phyloP scores from a whole-genome alignment of 1,140 invertebrate species.

The Formica exsecta region DNA sequence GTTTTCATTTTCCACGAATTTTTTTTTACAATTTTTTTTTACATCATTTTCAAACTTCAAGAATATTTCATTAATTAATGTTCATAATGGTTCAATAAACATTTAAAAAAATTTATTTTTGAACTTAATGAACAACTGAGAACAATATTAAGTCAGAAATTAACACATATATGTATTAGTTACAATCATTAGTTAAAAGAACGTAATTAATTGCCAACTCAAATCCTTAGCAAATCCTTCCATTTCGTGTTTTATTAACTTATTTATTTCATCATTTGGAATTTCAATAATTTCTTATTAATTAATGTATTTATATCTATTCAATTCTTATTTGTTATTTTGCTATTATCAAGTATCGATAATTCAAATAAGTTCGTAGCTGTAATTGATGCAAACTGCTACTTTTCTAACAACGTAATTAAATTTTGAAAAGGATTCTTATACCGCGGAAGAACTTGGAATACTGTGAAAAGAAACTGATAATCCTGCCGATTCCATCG shows the following conservation, averaged over 20 bases:
- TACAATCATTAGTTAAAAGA: background rate
- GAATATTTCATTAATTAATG: background rate
- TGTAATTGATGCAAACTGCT: constrained; percentile 11
- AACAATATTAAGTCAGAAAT: background rate
- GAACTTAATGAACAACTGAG: background rate
- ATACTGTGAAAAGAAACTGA: background rate
- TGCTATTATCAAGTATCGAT: constrained; percentile 4
- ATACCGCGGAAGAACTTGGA: background rate
- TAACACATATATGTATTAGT: background rate
- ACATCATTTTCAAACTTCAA: background rate
- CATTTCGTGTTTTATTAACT: background rate
- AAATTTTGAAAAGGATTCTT: constrained; percentile 22
- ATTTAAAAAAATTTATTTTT: background rate
- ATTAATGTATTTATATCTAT: background rate
- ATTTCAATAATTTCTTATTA: background rate
- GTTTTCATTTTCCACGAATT: background rate
- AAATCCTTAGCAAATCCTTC: background rate
- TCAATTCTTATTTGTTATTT: background rate
- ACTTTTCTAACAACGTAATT: constrained; percentile 23
- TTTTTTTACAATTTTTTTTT: background rate
- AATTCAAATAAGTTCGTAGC: background rate
- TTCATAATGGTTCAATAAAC: background rate
- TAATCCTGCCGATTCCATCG: constrained; percentile 40
- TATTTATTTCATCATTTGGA: background rate
- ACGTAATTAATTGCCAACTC: background rate